Conservation (phyloP, 2,888 invertebrate genomes). For the Drosophila atripex region DNA sequence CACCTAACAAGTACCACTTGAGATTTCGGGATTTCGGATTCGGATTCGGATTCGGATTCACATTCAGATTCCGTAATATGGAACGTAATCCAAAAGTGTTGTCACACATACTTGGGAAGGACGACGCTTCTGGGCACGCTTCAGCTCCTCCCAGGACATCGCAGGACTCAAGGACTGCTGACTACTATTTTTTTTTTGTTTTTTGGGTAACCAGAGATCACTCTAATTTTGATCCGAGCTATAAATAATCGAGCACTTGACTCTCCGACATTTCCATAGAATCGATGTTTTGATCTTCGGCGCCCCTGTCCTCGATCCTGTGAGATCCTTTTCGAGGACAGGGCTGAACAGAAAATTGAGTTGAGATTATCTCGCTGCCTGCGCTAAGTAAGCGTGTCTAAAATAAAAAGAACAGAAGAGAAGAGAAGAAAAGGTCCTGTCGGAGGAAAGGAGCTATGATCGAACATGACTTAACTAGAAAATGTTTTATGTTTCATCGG, state of each 20-base stretch:
- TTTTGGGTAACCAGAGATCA: constrained; percentile 53
- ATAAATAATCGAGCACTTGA: constrained; percentile 77
- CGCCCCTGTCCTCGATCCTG: constrained; percentile 25
- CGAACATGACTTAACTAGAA: constrained; percentile 73
- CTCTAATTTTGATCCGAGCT: constrained; percentile 69
- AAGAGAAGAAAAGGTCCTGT: neutral
- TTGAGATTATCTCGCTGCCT: constrained; percentile 69
- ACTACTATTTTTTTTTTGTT: too few relatives aligned
- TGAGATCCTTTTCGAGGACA: neutral
- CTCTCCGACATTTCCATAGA: constrained; percentile 66
- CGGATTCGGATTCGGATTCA: neutral
- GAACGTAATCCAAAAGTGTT: constrained; percentile 31
- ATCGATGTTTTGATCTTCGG: constrained; percentile 57
- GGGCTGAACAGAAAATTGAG: constrained; percentile 56
- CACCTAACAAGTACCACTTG: constrained; percentile 1
- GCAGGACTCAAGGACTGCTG: too few relatives aligned
- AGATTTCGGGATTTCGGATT: neutral
- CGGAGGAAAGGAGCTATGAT: constrained; percentile 8
- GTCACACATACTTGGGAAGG: constrained; percentile 45
- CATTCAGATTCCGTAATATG: neutral
- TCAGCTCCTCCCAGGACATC: constrained; percentile 1
- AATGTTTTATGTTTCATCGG: constrained; percentile 57
- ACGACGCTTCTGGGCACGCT: constrained; percentile 33
- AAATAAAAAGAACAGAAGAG: too few relatives aligned
- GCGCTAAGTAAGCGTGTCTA: constrained; percentile 62